These are phyloP conservation scores for Paelopatides confundens DNA, from an alignment of 53 echinoderm and acorn worm species.

Conservation along the genomic window DNA sequence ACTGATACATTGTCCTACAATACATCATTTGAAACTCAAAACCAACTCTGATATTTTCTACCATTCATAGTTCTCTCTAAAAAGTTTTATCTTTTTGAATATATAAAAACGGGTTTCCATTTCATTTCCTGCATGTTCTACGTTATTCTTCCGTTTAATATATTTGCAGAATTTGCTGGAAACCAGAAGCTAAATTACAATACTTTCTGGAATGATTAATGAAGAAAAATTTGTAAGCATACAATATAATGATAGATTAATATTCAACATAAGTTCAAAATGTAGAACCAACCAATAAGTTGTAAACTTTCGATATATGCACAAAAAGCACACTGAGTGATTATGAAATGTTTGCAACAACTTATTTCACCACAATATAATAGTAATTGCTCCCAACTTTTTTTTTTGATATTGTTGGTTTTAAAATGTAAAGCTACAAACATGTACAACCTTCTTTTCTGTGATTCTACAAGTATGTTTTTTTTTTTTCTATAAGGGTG, in stretches of 20 bases:
- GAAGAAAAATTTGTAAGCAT: slow-evolving; percentile 49
- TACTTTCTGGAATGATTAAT: slow-evolving; percentile 50
- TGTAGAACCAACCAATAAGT: slow-evolving; percentile 43
- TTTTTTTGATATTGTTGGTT: slow-evolving; percentile 46
- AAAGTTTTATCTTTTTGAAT: slow-evolving; percentile 29
- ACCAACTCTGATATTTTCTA: slow-evolving; percentile 45
- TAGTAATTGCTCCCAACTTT: slow-evolving; percentile 45
- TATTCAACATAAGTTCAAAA: slow-evolving; percentile 42
- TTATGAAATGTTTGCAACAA: slow-evolving; percentile 50
- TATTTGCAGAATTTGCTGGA: slow-evolving; percentile 31
- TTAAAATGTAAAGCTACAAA: slow-evolving; percentile 54
- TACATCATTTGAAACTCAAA: slow-evolving; percentile 26
- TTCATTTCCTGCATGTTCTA: not conserved
- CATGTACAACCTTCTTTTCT: slow-evolving; percentile 33
- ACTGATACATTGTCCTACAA: slow-evolving; percentile 43
- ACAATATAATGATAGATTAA: slow-evolving; percentile 51
- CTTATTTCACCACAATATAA: slow-evolving; percentile 49
- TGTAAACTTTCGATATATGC: slow-evolving; percentile 47
- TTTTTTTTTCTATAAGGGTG: slow-evolving; percentile 24
- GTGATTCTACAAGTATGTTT: slow-evolving; percentile 41
- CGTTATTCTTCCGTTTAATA: slow-evolving; percentile 8
- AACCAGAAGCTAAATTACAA: slow-evolving; percentile 52
- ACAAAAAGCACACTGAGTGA: slow-evolving; percentile 53
- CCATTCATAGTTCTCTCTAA: slow-evolving; percentile 28
- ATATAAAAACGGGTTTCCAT: slow-evolving; percentile 40